Evolutionary conservation across 2,888 invertebrate species (phyloP).

Genomic region (Dinocampus coccinellae): DNA sequence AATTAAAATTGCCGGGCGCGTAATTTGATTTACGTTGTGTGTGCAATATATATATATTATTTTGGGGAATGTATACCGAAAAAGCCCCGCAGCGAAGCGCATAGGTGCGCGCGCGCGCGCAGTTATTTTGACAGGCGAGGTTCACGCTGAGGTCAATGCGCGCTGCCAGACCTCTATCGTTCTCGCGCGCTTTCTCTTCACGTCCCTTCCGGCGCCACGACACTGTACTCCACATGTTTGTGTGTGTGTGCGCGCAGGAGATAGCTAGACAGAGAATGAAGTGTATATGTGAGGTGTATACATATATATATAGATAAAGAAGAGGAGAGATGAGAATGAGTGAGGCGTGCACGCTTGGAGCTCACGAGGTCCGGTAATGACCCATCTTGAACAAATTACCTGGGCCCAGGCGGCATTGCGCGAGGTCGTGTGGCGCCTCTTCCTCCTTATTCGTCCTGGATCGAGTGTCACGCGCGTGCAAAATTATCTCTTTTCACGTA

Average conservation of each 20-base stretch:
- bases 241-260: neutral
- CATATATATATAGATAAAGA: neutral
- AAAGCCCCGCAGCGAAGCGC: constrained; percentile 17
- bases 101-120: constrained; percentile 4
- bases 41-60: neutral
- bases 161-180: neutral
- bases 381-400: constrained; percentile 55
- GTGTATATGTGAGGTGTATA: neutral
- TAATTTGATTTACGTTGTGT: constrained; percentile 38
- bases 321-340: constrained; percentile 25
- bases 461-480: constrained; percentile 20
- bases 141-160: constrained; percentile 33
- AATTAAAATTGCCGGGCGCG: constrained; percentile 34
- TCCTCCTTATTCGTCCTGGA: constrained; percentile 24
- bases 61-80: constrained; percentile 9
- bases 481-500: constrained; percentile 8
- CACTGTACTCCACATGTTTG: neutral
- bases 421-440: constrained; percentile 39
- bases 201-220: constrained; percentile 36
- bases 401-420: constrained; percentile 29
- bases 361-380: constrained; percentile 46
- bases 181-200: constrained; percentile 34
- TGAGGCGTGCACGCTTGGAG: constrained; percentile 19
- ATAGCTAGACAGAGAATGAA: neutral
- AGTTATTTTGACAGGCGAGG: constrained; percentile 37